A percentile compares a stretch with the other conserved stretches of the same genome.
phyloP scores from a whole-genome alignment of 2,113 vertebrate species.

The Rhombomys opimus region DNA sequence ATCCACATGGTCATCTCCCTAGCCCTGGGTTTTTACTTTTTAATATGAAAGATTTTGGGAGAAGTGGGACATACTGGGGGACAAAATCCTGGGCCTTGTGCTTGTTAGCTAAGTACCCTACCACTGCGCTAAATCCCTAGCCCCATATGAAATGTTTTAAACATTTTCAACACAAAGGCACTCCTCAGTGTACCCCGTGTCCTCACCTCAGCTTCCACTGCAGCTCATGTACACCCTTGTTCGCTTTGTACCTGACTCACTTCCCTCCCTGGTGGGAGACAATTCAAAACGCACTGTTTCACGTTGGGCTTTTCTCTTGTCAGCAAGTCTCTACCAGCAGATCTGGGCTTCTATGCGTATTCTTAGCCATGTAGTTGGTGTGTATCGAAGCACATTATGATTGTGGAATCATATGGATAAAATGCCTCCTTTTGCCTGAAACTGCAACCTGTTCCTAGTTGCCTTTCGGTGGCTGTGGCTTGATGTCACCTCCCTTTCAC shows the following conservation, averaged over 20 bases:
- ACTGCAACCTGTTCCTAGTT: neutral
- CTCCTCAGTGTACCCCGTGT: neutral
- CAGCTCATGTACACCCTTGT: rapidly evolving
- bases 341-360: neutral
- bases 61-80: neutral
- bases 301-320: no score
- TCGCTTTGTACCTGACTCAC: neutral
- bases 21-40: neutral
- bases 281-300: neutral
- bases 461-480: neutral
- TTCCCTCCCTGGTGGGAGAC: no score
- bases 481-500: neutral
- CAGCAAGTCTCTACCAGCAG: neutral
- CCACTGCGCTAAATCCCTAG: neutral
- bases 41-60: neutral
- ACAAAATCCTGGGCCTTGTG: neutral
- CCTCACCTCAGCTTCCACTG: neutral
- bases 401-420: neutral
- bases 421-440: neutral
- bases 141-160: neutral
- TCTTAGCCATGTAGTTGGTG: neutral
- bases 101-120: neutral
- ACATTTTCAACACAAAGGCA: neutral
- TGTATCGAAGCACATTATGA: neutral
- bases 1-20: neutral